These are phyloP conservation scores for Hassar affinis DNA, from an alignment of 2,113 vertebrate species.

Conservation along the genomic window DNA sequence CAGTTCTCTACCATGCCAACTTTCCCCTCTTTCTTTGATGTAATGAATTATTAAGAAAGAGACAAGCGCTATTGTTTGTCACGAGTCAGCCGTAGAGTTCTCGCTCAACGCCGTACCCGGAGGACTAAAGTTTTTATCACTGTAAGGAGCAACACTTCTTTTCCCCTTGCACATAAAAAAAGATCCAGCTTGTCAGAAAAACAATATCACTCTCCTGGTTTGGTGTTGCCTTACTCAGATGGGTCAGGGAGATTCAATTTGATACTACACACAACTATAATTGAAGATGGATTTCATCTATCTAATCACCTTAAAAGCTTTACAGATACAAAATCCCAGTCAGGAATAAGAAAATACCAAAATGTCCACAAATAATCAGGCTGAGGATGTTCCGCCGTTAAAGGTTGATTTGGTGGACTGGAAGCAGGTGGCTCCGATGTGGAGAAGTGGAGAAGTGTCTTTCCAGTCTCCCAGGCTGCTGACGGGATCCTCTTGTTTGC, in stretches of 20 bases:
- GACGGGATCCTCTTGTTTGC: conserved; percentile 8
- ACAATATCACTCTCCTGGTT: conserved; percentile 46
- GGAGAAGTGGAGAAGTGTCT: background rate
- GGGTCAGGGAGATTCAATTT: conserved; percentile 56
- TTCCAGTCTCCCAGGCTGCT: background rate
- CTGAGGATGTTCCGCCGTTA: background rate
- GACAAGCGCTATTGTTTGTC: conserved; percentile 56
- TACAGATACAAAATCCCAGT: background rate
- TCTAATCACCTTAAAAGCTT: conserved; percentile 13
- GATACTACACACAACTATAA: conserved; percentile 54
- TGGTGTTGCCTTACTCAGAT: conserved; percentile 65
- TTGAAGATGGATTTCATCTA: conserved; percentile 53
- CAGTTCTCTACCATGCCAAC: conserved; percentile 26
- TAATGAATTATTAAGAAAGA: conserved; percentile 68
- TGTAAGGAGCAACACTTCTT: conserved; percentile 10
- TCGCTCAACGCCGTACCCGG: conserved; percentile 22
- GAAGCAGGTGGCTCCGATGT: background rate
- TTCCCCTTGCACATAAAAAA: conserved; percentile 17
- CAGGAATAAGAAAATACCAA: conserved; percentile 12
- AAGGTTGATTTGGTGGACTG: background rate
- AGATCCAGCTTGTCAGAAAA: conserved; percentile 16
- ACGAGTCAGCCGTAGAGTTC: conserved; percentile 41
- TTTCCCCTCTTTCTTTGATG: conserved; percentile 44
- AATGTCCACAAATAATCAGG: background rate
- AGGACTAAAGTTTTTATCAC: conserved; percentile 34